These are phyloP conservation scores for Heterohyrax brucei DNA, from an alignment of 2,797 vertebrate genomes.

Conservation along the genomic window DNA sequence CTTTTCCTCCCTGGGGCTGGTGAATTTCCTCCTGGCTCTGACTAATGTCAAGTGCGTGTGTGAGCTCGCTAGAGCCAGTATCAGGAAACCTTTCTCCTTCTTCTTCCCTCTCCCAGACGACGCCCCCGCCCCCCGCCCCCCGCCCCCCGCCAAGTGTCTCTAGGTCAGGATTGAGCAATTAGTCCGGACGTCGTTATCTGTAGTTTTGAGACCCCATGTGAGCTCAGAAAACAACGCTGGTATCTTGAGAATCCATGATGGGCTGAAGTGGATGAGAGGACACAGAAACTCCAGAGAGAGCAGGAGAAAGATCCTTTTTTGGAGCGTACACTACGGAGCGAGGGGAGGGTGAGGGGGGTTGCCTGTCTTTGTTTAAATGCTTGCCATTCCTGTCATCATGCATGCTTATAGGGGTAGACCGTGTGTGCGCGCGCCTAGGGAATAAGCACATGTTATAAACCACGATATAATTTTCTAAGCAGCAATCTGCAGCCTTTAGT, in stretches of 20 bases:
- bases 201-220: neutral
- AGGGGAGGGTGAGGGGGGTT: neutral
- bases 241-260: conserved; percentile 81
- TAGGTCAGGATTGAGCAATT: conserved; percentile 66
- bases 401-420: conserved; percentile 46
- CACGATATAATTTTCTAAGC: conserved; percentile 77
- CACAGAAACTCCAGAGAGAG: conserved; percentile 83
- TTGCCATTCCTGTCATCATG: conserved; percentile 74
- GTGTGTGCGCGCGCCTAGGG: conserved; percentile 68
- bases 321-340: conserved; percentile 54
- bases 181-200: conserved; percentile 59
- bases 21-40: conserved; percentile 11
- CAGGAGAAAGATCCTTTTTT: conserved; percentile 72
- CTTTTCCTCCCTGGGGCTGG: neutral
- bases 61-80: neutral
- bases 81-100: neutral
- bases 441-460: conserved; percentile 87
- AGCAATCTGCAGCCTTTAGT: conserved; percentile 84
- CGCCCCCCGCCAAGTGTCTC: conserved; percentile 46
- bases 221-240: conserved; percentile 70
- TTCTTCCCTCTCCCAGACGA: neutral
- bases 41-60: neutral
- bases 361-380: conserved; percentile 80
- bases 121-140: neutral
- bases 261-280: conserved; percentile 82